Evolutionary conservation across 2,113 vertebrate genomes (phyloP), one percentile per base, ranked within the genome.

Genomic region (Pipra filicauda): DNA sequence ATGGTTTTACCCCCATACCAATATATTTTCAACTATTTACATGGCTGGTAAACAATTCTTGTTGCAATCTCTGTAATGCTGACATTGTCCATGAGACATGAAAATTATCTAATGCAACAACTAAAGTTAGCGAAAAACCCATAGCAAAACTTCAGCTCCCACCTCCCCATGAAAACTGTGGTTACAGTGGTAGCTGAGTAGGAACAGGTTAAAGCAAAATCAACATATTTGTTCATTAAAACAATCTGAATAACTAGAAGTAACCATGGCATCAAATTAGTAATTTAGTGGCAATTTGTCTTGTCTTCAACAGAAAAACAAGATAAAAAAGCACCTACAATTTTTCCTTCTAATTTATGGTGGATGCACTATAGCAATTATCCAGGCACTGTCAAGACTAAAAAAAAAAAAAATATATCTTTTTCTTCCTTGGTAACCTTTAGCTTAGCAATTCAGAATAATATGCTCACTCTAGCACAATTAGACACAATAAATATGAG

Each of bases 191-290:
- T 94, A 94, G 62, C 11, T 61, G 80, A 87, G 66, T 85, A 95
- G 83, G 86, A 96, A 93, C 27, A 92, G 51, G 70, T 93, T 92
- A 95, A 82, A 76, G 15, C 5, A 91, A 96, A 95, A 93, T 85
- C 91, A 93, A 54, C 78, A 84, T 81, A 49, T 89, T 88, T 92
- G 12, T 49, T 94, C 73, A 88, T 85, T 95, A 78, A 95, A 95
- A 89, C 69, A 79, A 77, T 51, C 61, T 54, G 51, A 85, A 78
- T 89, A 95, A 66, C 41, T 89, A 79, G 80, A 95, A 84, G 78
- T 94, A 94, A 74, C 70, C 82, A 91, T 94, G 54, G 76, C 80
- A 91, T 84, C 61, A 89, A 88, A 67, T 33, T 82, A 78, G 74
- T 85, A 87, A 78, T 80, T 92, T 77, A 82, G 79, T 88, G 73